Conservation (phyloP, 2,797 vertebrate species). For the Phrynocephalus forsythii region DNA sequence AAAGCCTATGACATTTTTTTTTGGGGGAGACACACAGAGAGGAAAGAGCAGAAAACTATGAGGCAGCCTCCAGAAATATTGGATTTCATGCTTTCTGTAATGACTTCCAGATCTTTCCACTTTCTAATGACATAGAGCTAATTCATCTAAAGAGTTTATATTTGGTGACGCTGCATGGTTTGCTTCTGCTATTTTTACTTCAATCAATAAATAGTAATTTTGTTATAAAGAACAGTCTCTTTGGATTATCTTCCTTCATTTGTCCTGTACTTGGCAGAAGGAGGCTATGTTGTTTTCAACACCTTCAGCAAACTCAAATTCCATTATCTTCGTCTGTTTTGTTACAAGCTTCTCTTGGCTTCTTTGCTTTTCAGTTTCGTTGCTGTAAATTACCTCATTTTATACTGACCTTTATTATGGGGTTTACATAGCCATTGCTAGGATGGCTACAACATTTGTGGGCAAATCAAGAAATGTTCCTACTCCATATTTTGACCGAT, state of each 20-base stretch:
- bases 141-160: background rate
- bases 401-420: no score
- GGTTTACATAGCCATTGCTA: background rate
- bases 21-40: background rate
- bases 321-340: background rate
- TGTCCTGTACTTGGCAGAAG: background rate
- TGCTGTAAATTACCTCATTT: background rate
- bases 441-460: background rate
- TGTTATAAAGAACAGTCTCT: background rate
- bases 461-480: background rate
- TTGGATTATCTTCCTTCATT: background rate
- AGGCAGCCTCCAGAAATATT: background rate
- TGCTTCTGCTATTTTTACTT: background rate
- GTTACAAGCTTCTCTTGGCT: background rate
- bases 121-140: background rate
- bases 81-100: background rate
- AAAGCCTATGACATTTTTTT: background rate
- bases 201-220: constrained; percentile 2
- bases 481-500: background rate
- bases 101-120: background rate
- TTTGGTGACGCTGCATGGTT: background rate
- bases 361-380: background rate
- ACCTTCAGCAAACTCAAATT: background rate
- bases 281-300: background rate
- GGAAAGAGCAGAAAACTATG: background rate